These are phyloP conservation scores for Grammomys dolichurus DNA, from an alignment of 2,113 vertebrate genomes.

Conservation along the genomic window DNA sequence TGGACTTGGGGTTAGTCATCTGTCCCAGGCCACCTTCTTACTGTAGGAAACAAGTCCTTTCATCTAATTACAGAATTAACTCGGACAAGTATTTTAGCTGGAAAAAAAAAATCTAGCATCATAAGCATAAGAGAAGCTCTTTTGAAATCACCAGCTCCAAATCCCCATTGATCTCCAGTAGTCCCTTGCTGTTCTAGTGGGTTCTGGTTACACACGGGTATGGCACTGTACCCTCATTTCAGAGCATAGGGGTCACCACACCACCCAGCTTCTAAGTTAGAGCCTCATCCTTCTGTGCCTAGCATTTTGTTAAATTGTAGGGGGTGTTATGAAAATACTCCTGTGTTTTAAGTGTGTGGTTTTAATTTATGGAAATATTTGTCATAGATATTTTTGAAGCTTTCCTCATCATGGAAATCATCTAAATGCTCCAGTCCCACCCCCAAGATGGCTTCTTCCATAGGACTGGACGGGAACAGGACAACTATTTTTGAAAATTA, in stretches of 20 bases:
- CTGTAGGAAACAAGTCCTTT: background rate
- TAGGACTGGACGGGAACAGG: background rate
- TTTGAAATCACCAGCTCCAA: constrained; percentile 35
- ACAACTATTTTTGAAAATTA: background rate
- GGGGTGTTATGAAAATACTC: background rate
- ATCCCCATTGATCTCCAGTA: constrained; percentile 26
- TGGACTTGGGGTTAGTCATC: background rate
- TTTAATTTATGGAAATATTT: background rate
- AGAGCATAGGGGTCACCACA: background rate
- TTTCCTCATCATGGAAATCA: constrained; percentile 32
- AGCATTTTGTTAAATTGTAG: background rate
- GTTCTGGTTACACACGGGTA: background rate
- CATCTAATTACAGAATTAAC: constrained; percentile 59
- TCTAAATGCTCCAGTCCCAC: background rate
- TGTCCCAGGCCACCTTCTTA: background rate
- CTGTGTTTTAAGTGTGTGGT: background rate
- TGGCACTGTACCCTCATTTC: background rate
- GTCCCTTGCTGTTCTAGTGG: background rate
- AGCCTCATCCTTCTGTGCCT: background rate
- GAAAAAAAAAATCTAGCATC: background rate
- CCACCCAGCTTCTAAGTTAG: background rate
- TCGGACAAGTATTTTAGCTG: background rate
- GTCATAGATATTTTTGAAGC: background rate
- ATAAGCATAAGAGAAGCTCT: background rate
- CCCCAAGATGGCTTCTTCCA: background rate